Evolutionary conservation across 2,888 invertebrate genomes (phyloP).

Genomic region (Gymnocheta viridis): DNA sequence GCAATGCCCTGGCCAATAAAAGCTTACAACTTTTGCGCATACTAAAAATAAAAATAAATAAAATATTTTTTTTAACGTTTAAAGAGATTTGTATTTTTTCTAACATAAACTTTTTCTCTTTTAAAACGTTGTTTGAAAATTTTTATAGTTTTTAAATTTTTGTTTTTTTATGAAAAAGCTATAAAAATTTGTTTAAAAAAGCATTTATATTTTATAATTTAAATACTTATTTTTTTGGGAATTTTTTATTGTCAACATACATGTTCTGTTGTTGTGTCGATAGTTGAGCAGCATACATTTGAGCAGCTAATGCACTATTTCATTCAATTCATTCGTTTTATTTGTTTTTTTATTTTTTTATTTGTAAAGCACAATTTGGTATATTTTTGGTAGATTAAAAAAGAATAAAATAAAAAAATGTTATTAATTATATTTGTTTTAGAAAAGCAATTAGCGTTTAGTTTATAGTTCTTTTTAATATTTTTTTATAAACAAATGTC

Average conservation of each 20-base stretch:
- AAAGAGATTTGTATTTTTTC: conserved; percentile 20
- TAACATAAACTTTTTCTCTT: background rate
- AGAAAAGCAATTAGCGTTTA: conserved; percentile 70
- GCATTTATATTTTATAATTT: conserved; percentile 57
- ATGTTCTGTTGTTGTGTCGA: conserved; percentile 96
- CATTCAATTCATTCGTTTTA: conserved; percentile 42
- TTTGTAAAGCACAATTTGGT: conserved; percentile 58
- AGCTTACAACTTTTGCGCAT: conserved; percentile 74
- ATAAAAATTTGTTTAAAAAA: conserved; percentile 60
- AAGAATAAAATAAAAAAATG: conserved; percentile 70
- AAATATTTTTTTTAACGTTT: conserved; percentile 40
- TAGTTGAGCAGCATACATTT: conserved; percentile 96
- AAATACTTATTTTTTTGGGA: conserved; percentile 63
- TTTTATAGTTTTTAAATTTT: conserved; percentile 51
- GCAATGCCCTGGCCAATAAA: conserved; percentile 94
- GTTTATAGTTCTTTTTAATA: conserved; percentile 53
- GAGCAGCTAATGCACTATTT: conserved; percentile 96
- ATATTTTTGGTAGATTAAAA: conserved; percentile 53
- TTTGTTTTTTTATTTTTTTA: conserved; percentile 8
- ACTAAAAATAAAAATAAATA: conserved; percentile 71
- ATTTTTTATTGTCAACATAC: conserved; percentile 85
- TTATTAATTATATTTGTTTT: conserved; percentile 64
- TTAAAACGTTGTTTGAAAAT: conserved; percentile 22
- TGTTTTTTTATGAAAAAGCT: conserved; percentile 60
- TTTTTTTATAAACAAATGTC: conserved; percentile 75